Base-by-base conservation (phyloP, 2,797 vertebrate species). In the Ctenopoma kingsleyae region DNA sequence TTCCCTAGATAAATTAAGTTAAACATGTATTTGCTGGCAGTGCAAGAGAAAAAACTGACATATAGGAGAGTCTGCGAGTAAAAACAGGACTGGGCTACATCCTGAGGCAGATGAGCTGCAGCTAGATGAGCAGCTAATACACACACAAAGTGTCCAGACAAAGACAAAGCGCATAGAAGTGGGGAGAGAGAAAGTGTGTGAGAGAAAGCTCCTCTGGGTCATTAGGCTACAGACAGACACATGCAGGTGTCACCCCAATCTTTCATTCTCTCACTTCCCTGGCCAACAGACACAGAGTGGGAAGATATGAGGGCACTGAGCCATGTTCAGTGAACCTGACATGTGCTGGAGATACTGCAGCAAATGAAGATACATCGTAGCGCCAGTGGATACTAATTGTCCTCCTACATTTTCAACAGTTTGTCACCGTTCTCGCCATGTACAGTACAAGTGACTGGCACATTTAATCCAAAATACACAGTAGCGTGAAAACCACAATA, bases 351-450 rank as follows among this genome's bases (percentile, higher is more conserved):
- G 75, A 87, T 74, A 82, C 78, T 72, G 80, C 53, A 52, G 72
- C 76, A 91, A 93, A 92, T 87, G 88, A 92, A 90, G 89, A 93
- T 69, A 74, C 85, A 93, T 89, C 70, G 80, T 89, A 74, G 61
- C 35, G 63, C 81, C 70, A 41, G 52, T 55, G 76, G 74, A 84
- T 76, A 71, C 83, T 90, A 91, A 92, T 89, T 91, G 81, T 88
- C 75, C 68, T 47, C 67, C 76, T 59, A 27, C 74, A 62, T 89
- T 85, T 88, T 77, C 76, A 80, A 41, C 78, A 80, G 76, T 80
- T 80, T 74, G 75, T 86, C 86, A 76, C 55, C 46, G 17, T 66
- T 74, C 63, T 69, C n/a, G 8, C 43, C 6, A 8, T 46, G 48
- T 71, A 81, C 81, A 74, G 71, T 68, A 23, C 44, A 20, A 82